Conservation (phyloP, 2,888 invertebrate genomes). For the Axea sp. region DNA sequence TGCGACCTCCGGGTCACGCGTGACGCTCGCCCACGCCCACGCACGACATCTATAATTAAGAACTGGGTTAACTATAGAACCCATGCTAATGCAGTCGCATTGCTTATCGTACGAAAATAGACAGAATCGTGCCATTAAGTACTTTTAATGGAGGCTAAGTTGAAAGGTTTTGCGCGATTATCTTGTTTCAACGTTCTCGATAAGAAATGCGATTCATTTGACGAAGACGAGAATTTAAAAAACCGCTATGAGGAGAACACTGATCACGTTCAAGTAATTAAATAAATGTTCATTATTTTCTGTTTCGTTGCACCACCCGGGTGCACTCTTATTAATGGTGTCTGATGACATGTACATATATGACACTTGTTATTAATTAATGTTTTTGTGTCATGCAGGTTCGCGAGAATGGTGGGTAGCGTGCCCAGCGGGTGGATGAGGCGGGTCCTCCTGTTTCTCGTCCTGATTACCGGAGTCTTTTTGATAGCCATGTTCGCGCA, state of each 20-base stretch:
- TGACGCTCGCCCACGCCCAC: slow-evolving; percentile 11
- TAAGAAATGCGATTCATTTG: slow-evolving; percentile 19
- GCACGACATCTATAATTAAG: slow-evolving; percentile 43
- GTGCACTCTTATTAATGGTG: too few relatives aligned
- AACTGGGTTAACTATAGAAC: slow-evolving; percentile 54
- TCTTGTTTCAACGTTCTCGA: slow-evolving; percentile 16
- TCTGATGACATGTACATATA: too few relatives aligned
- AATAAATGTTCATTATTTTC: background rate
- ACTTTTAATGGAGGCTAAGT: slow-evolving; percentile 52
- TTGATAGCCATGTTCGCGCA: slow-evolving; percentile 80
- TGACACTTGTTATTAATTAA: too few relatives aligned
- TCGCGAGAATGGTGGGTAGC: slow-evolving; percentile 78
- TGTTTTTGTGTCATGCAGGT: slow-evolving; percentile 65
- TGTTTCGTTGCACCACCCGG: too few relatives aligned
- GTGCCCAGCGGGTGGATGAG: slow-evolving; percentile 81
- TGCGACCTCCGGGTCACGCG: slow-evolving; percentile 19
- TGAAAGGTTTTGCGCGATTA: slow-evolving; percentile 25
- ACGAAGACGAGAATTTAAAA: too few relatives aligned
- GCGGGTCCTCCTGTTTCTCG: slow-evolving; percentile 81
- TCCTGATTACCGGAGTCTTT: slow-evolving; percentile 80
- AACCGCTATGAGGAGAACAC: slow-evolving; percentile 13
- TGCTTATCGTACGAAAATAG: slow-evolving; percentile 36
- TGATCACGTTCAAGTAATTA: slow-evolving; percentile 24
- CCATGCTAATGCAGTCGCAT: slow-evolving; percentile 28
- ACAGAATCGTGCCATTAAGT: slow-evolving; percentile 29